These are phyloP conservation scores for Hyperopisus bebe DNA, from an alignment of 2,113 vertebrate genomes.

Conservation along the genomic window DNA sequence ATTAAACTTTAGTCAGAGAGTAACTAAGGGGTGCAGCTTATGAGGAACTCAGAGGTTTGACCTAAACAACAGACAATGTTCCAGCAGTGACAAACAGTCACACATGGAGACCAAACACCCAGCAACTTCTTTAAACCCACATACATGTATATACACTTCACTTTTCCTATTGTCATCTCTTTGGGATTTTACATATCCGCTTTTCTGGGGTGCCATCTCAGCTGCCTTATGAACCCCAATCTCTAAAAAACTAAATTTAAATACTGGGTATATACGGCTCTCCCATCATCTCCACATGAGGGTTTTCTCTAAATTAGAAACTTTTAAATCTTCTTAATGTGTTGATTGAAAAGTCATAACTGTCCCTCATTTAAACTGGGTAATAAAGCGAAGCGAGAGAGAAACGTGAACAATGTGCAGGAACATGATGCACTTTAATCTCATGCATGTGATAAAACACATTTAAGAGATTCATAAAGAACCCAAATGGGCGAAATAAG, in stretches of 20 bases:
- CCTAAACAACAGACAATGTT: not conserved
- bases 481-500: not conserved
- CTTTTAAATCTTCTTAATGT: not conserved
- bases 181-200: not conserved
- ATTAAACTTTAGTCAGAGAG: not conserved
- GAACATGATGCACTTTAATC: not conserved
- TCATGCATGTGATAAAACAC: not conserved
- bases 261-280: not conserved
- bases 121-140: not conserved
- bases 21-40: not conserved
- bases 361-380: not conserved
- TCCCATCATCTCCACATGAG: not conserved
- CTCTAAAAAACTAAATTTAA: not conserved
- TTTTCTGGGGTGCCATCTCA: not conserved
- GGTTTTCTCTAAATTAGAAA: not conserved
- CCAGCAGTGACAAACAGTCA: not conserved
- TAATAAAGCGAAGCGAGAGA: not conserved
- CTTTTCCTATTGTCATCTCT: not conserved
- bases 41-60: not conserved
- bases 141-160: not conserved
- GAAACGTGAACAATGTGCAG: not conserved
- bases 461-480: not conserved
- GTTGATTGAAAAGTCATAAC: not conserved
- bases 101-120: not conserved
- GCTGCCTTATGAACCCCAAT: not conserved